These are phyloP conservation scores for Tapirus indicus DNA, from an alignment of 2,797 vertebrate genomes.

Conservation along the genomic window DNA sequence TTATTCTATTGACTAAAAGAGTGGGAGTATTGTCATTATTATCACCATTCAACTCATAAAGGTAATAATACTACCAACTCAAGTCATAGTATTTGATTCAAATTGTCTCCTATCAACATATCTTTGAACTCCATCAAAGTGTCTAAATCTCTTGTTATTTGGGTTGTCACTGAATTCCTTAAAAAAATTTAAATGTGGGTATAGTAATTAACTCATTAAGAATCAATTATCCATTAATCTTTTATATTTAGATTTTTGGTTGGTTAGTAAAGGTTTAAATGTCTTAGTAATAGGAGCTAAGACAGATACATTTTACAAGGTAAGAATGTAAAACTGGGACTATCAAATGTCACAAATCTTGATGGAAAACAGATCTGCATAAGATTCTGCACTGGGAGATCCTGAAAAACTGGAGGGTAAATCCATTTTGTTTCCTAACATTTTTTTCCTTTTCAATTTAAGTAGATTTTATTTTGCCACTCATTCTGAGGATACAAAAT, in stretches of 20 bases:
- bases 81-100: not conserved
- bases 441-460: not conserved
- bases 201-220: not conserved
- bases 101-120: not conserved
- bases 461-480: not conserved
- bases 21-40: not conserved
- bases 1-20: not conserved
- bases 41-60: not conserved
- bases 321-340: not conserved
- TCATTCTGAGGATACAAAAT: not conserved
- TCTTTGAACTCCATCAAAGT: not conserved
- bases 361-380: not conserved
- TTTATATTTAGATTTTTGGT: not conserved
- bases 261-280: not conserved
- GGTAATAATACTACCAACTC: not conserved
- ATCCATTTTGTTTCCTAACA: not conserved
- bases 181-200: not conserved
- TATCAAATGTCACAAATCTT: not conserved
- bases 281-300: not conserved
- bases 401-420: not conserved
- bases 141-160: not conserved
- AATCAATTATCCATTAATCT: not conserved
- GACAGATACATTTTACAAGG: not conserved
- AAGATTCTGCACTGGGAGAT: not conserved
- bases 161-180: not conserved